phyloP scores from a whole-genome alignment of 2,797 vertebrate species.

The Pseudochromis fuscus region DNA sequence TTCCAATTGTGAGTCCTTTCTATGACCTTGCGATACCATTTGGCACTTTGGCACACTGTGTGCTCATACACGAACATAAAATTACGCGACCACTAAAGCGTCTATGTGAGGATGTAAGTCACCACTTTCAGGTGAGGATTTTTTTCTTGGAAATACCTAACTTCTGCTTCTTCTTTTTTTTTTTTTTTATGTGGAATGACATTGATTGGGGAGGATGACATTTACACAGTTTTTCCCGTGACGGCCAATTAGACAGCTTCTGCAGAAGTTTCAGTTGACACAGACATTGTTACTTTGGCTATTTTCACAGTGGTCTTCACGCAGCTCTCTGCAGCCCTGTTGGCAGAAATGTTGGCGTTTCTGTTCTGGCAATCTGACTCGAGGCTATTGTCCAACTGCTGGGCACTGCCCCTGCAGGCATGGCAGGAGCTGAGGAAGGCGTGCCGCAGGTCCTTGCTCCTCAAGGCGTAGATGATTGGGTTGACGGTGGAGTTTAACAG shows the following conservation, averaged over 20 bases:
- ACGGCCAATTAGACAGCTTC: conserved; percentile 89
- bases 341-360: conserved; percentile 90
- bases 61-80: conserved; percentile 69
- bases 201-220: conserved; percentile 67
- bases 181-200: conserved; percentile 57
- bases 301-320: conserved; percentile 99
- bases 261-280: conserved; percentile 98
- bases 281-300: conserved; percentile 99
- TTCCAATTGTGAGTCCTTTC: conserved; percentile 64
- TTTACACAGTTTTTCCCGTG: conserved; percentile 55
- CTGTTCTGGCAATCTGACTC: conserved; percentile 99
- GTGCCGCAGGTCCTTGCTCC: conserved; percentile 97
- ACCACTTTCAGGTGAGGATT: conserved; percentile 53
- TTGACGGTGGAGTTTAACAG: conserved; percentile 99
- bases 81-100: conserved; percentile 69
- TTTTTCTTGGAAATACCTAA: conserved; percentile 34
- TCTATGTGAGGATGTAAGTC: conserved; percentile 67
- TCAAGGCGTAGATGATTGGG: conserved; percentile 98
- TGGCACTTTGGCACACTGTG: conserved; percentile 86
- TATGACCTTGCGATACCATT: conserved; percentile 73
- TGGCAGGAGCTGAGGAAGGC: conserved; percentile 97
- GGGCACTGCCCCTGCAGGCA: conserved; percentile 89
- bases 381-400: conserved; percentile 97
- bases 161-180: too few species aligned
- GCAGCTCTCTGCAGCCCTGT: conserved; percentile 96